These are phyloP conservation scores for Drosophila kepulauana DNA, from an alignment of 1,140 invertebrate genomes.

Conservation along the genomic window DNA sequence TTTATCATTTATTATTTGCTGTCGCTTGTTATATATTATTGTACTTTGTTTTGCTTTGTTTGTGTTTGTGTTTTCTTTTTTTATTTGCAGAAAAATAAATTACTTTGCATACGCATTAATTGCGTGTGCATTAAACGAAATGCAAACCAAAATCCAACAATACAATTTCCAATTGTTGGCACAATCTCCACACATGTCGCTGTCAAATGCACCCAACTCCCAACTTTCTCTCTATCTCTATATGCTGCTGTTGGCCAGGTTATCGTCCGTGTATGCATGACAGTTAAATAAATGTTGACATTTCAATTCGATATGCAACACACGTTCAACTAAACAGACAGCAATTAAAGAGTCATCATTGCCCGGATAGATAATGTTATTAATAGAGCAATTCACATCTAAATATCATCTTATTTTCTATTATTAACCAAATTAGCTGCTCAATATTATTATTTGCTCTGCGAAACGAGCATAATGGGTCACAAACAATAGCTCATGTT, in stretches of 20 bases:
- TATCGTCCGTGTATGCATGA: slow-evolving; percentile 28
- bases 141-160: slow-evolving; percentile 19
- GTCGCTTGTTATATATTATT: slow-evolving; percentile 22
- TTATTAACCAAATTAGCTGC: slow-evolving; percentile 7
- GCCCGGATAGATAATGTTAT: slow-evolving; percentile 14
- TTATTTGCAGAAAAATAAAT: slow-evolving; percentile 50
- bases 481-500: not conserved
- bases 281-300: slow-evolving; percentile 58
- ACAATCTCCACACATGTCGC: slow-evolving; percentile 24
- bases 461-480: not conserved
- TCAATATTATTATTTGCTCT: not conserved
- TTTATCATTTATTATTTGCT: slow-evolving; percentile 31
- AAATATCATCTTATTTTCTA: slow-evolving; percentile 15
- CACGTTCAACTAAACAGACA: slow-evolving; percentile 27
- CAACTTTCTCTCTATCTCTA: too few species aligned
- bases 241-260: not conserved
- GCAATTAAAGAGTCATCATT: slow-evolving; percentile 36
- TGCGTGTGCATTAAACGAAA: slow-evolving; percentile 38
- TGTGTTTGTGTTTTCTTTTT: not conserved
- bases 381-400: slow-evolving; percentile 8
- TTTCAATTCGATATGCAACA: slow-evolving; percentile 47
- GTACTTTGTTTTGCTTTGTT: not conserved
- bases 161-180: slow-evolving; percentile 17
- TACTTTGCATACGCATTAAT: slow-evolving; percentile 47
- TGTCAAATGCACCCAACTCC: slow-evolving; percentile 18